These are phyloP conservation scores for Lepus townsendii DNA, from an alignment of 2,797 vertebrate species.

Conservation along the genomic window DNA sequence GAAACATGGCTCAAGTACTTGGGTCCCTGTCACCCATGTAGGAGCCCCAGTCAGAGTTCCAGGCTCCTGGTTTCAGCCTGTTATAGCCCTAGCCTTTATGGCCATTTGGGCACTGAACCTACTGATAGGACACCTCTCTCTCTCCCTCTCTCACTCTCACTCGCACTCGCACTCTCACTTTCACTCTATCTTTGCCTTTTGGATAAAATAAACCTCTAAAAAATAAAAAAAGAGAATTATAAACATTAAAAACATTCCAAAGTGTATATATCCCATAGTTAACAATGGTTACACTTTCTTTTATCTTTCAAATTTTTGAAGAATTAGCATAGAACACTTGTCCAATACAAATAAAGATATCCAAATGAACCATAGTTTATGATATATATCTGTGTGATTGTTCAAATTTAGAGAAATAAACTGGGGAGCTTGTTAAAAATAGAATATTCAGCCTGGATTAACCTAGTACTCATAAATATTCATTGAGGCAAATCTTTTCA, in stretches of 20 bases:
- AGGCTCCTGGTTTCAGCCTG: too few species aligned
- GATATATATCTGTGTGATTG: background rate
- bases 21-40: too few species aligned
- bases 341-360: background rate
- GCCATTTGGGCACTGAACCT: too few species aligned
- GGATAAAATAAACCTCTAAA: too few species aligned
- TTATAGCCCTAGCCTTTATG: too few species aligned
- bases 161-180: too few species aligned
- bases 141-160: background rate
- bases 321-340: background rate
- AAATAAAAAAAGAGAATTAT: background rate
- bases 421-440: background rate
- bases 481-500: background rate
- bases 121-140: too few species aligned
- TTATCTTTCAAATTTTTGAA: background rate
- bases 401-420: constrained; percentile 43
- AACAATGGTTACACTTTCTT: background rate
- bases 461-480: background rate
- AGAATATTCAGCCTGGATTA: constrained; percentile 7
- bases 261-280: background rate
- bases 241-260: background rate
- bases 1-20: too few species aligned
- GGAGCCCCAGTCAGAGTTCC: too few species aligned
- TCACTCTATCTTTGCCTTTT: too few species aligned
- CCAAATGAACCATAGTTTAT: background rate